A percentile compares a stretch with the other conserved stretches of the same genome.
These are phyloP conservation scores for Tipula unca DNA, from an alignment of 2,888 invertebrate genomes.

Conservation along the genomic window DNA sequence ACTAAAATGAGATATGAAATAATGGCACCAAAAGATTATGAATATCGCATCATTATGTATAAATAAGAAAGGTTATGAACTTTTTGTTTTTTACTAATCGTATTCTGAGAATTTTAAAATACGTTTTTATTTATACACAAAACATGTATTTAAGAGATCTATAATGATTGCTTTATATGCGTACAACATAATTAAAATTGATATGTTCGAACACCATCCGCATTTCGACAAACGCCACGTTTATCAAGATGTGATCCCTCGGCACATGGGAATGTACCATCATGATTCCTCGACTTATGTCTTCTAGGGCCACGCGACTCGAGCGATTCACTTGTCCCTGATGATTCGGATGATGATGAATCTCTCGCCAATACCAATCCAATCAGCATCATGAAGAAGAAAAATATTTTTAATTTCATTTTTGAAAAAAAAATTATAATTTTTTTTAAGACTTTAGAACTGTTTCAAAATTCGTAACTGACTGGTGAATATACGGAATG, in stretches of 20 bases:
- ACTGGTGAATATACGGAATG: background rate
- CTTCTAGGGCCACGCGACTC: background rate
- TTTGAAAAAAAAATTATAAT: too few relatives aligned
- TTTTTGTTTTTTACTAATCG: too few relatives aligned
- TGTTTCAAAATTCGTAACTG: background rate
- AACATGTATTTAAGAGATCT: background rate
- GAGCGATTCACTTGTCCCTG: background rate
- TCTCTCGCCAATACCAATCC: background rate
- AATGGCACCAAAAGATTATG: background rate
- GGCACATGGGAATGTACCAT: background rate
- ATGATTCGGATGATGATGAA: background rate
- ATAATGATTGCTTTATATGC: background rate
- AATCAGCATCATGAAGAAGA: background rate
- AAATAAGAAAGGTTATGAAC: background rate
- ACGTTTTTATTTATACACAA: background rate
- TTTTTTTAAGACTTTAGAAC: too few relatives aligned
- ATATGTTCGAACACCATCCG: background rate
- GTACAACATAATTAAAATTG: background rate
- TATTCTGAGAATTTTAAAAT: background rate
- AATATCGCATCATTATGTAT: background rate
- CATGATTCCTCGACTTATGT: background rate
- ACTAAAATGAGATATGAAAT: background rate
- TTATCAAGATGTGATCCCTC: background rate
- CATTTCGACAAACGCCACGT: background rate
- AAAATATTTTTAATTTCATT: background rate